Evolutionary conservation across 92 coral and sea anemone species (phyloP).

Genomic region (Scolanthus callimorphus): DNA sequence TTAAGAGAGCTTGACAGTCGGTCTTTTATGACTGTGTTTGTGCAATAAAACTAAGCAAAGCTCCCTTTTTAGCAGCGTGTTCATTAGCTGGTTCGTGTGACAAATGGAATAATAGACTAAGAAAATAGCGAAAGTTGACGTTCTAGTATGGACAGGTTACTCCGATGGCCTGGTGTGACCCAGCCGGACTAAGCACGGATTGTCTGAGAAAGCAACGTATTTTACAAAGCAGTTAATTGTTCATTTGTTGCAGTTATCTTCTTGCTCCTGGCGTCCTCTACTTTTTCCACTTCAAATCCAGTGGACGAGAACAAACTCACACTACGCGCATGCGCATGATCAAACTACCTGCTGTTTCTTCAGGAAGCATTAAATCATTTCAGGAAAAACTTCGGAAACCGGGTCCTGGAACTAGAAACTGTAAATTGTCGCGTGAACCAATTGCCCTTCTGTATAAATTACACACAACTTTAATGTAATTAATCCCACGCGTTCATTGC

Average conservation of each 20-base stretch:
- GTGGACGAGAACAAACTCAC: not conserved
- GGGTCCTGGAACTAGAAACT: no score
- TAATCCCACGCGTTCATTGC: not conserved
- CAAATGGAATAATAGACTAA: not conserved
- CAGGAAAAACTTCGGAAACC: no score
- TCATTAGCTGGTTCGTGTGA: not conserved
- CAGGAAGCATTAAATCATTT: no score
- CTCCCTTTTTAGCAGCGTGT: not conserved
- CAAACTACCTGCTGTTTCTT: no score
- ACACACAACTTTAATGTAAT: not conserved
- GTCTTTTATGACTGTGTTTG: no score
- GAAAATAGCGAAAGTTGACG: constrained; percentile 59
- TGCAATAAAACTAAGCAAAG: not conserved
- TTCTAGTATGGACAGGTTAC: constrained; percentile 38
- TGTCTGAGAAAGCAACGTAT: constrained; percentile 43
- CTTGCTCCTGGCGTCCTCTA: constrained; percentile 8
- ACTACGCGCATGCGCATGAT: constrained; percentile 63
- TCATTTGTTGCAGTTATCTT: constrained; percentile 11
- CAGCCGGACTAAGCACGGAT: constrained; percentile 19
- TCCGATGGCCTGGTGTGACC: constrained; percentile 68
- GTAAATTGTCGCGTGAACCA: no score
- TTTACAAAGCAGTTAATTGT: constrained; percentile 46
- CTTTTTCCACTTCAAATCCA: constrained; percentile 20
- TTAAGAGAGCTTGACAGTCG: no score
- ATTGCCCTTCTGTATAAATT: no score